Evolutionary conservation across 1,140 invertebrate genomes (phyloP).

Genomic region (Drosophila sproati): DNA sequence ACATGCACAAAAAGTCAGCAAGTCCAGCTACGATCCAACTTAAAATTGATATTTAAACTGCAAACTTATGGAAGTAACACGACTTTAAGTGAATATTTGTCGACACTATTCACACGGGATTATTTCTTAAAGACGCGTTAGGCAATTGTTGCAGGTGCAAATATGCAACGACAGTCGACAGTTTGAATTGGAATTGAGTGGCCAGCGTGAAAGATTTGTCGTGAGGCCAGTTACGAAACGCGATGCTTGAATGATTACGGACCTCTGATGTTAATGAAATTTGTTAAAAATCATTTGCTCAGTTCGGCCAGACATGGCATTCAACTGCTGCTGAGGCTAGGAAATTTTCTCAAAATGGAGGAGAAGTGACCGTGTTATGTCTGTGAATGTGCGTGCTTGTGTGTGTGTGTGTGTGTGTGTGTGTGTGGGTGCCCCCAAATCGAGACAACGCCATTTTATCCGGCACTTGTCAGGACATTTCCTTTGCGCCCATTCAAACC

Average conservation of each 20-base stretch:
- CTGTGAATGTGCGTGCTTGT: slow-evolving; percentile 45
- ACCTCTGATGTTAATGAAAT: slow-evolving; percentile 84
- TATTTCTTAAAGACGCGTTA: slow-evolving; percentile 16
- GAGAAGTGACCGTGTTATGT: slow-evolving; percentile 51
- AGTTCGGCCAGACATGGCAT: slow-evolving; percentile 44
- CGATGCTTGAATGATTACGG: slow-evolving; percentile 84
- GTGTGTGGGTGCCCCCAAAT: slow-evolving; percentile 13
- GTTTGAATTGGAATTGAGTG: slow-evolving; percentile 40
- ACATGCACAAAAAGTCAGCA: slow-evolving; percentile 8
- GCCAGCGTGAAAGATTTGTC: slow-evolving; percentile 36
- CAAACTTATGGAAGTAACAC: not conserved
- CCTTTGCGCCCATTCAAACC: slow-evolving; percentile 43
- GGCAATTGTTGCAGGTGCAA: slow-evolving; percentile 16
- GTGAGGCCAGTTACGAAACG: slow-evolving; percentile 71
- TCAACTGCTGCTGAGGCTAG: slow-evolving; percentile 46
- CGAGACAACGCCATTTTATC: slow-evolving; percentile 47
- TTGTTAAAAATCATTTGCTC: slow-evolving; percentile 83
- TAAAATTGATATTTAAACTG: not conserved
- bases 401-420: slow-evolving; percentile 34
- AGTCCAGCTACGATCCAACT: not conserved
- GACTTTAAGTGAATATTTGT: not conserved
- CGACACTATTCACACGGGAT: slow-evolving; percentile 33
- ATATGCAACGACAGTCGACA: slow-evolving; percentile 29
- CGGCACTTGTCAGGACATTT: slow-evolving; percentile 32
- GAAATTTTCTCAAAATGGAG: slow-evolving; percentile 78